phyloP scores from a whole-genome alignment of 2,797 vertebrate species.

The Chloroceryle amazona region DNA sequence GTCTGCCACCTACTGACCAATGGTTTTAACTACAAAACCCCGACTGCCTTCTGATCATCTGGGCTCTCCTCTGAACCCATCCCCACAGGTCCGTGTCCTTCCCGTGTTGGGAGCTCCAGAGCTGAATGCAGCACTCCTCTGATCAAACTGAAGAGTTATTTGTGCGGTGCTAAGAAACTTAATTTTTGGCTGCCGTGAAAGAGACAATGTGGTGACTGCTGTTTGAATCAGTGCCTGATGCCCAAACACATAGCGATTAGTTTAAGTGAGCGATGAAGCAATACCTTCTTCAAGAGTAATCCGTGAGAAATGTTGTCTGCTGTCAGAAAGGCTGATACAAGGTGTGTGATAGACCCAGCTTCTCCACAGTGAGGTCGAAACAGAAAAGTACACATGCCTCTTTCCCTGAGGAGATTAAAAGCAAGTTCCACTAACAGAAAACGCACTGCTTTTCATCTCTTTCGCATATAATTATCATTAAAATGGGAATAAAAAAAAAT shows the following conservation, averaged over 20 bases:
- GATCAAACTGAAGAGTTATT: neutral
- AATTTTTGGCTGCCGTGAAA: neutral
- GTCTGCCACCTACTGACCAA: constrained; percentile 61
- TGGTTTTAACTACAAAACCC: constrained; percentile 1
- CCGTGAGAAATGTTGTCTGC: constrained; percentile 98
- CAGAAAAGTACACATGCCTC: constrained; percentile 93
- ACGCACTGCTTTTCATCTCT: neutral
- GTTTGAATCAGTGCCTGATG: neutral
- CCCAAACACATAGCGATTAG: neutral
- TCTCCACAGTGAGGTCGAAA: constrained; percentile 98
- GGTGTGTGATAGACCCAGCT: constrained; percentile 96
- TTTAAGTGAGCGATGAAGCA: neutral
- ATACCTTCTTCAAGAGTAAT: constrained; percentile 96
- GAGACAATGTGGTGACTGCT: neutral
- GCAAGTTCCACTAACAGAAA: neutral
- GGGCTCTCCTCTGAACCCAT: neutral
- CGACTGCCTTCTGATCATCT: accelerated
- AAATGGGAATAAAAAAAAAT: neutral
- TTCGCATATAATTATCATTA: neutral
- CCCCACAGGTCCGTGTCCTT: neutral
- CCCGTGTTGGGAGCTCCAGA: neutral
- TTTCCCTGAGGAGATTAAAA: constrained; percentile 83
- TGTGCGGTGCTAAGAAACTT: neutral
- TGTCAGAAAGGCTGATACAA: constrained; percentile 94
- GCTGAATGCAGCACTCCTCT: neutral